Evolutionary conservation across 2,113 vertebrate genomes (phyloP).

Genomic region (Pycnonotus jocosus): DNA sequence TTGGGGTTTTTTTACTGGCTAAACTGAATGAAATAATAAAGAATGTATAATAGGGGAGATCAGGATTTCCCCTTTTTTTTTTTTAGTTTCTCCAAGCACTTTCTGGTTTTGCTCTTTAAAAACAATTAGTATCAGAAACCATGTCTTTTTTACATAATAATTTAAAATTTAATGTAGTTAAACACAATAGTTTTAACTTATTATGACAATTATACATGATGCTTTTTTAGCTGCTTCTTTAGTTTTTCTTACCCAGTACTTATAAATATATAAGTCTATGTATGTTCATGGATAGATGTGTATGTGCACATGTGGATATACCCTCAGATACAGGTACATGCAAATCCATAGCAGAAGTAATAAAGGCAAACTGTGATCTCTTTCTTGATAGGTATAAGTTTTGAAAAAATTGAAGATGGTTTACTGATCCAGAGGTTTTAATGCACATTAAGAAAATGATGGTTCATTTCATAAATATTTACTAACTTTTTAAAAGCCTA

Average conservation of each 20-base stretch:
- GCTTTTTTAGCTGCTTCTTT: neutral
- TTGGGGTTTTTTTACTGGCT: neutral
- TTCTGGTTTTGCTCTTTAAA: neutral
- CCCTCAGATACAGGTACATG: neutral
- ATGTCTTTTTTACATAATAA: neutral
- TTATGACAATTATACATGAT: neutral
- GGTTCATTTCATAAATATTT: constrained; percentile 14
- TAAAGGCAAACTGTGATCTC: neutral
- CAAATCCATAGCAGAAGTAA: neutral
- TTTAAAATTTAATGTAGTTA: neutral
- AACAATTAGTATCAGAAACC: neutral
- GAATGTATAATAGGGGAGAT: neutral
- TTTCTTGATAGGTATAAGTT: neutral
- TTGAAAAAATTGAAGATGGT: neutral
- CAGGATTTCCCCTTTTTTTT: neutral
- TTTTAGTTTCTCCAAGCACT: neutral
- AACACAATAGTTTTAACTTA: neutral
- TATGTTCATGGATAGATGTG: neutral
- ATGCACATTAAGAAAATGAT: neutral
- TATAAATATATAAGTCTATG: neutral
- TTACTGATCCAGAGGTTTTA: neutral
- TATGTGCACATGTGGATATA: neutral
- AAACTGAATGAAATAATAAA: neutral
- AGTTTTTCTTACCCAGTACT: neutral
- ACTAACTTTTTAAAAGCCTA: neutral